Evolutionary conservation across 2,888 invertebrate species (phyloP), one percentile per base, ranked within the genome.

Genomic region (Cosmorhoe ocellata): DNA sequence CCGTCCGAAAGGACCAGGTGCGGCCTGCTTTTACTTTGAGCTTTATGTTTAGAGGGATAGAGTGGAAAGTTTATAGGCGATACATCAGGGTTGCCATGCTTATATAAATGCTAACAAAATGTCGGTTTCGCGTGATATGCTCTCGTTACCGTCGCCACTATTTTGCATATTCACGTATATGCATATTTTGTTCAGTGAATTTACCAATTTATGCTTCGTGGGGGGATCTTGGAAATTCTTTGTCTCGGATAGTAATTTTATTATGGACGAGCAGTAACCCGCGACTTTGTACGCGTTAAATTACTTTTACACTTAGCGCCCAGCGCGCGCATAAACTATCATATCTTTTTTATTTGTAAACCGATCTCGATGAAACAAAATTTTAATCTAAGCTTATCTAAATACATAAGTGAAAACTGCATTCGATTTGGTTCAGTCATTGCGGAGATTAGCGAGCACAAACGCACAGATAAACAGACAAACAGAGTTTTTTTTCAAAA

Each of bases 41-140:
- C 70, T 62, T 59, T 83, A 71, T 44, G 0, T 0, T 1, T 2
- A 27, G 1, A 1, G 1, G 0, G 24, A 40, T 66, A 73, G 54
- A 63, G 67, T 53, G 24, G 10, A 37, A 6, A 26, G 61, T 71
- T 71, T 10, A 45, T 44, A 49, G 36, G 14, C 24, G 10, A 11
- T 13, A 10, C 31, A 51, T 44, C 45, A 58, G 50, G 56, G 46
- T 52, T 59, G 51, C 36, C 46, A 52, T 48, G 59, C 53, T 59
- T 81, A 81, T 84, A 81, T 84, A 80, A 84, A 86, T 84, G 84
- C 71, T 84, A 84, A 85, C 85, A 84, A 87, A 89, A 89, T 88
- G 88, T 81, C 67, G 72, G 76, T 74, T 80, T 89, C 75, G 88
- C 88, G 88, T 89, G 88, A 77, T 80, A 75, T 71, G 67, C 66